Evolutionary conservation across 2,888 invertebrate species (phyloP), one percentile per base, ranked within the genome.

Genomic region (Ectropis crepuscularia): DNA sequence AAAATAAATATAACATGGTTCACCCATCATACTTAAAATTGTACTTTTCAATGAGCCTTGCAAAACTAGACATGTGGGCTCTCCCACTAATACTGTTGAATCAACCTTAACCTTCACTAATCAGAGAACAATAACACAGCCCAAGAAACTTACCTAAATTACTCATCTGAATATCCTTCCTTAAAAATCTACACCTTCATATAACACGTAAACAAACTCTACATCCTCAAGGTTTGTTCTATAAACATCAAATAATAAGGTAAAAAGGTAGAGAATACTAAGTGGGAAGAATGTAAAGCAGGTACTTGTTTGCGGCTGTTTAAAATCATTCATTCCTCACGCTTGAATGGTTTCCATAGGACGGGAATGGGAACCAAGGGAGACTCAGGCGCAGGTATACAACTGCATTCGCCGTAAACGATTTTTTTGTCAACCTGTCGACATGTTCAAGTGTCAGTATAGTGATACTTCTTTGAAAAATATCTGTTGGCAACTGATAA

Each of bases 331-430:
- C 85, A 89, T 87, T 88, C 81, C 72, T 80, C 77, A 85, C 82
- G 84, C 80, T 84, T 87, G 76, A 89, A 87, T 86, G 81, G 81
- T 84, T 86, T 85, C 78, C 81, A 79, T 80, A 75, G 77, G 78
- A 74, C 74, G 77, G 81, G 78, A 83, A 82, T 80, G 77, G 80
- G 79, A 76, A 79, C 82, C 81, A 65, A 64, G 83, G 81, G 82
- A 83, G 83, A 82, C 79, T 81, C 89, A 89, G 90, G 89, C 79
- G 81, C 89, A 89, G 90, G 89, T 90, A 89, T 77, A 80, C 79
- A 80, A 77, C 46, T 53, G 51, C 39, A 75, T 75, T 76, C 72
- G 71, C 75, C 70, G 76, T 79, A 78, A 79, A 78, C 78, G 63
- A 28, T 59, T 74, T 81, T 82, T 79, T 82, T 81, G 79, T 73